Evolutionary conservation across 2,888 invertebrate species (phyloP).

Genomic region (Odontothrips loti): DNA sequence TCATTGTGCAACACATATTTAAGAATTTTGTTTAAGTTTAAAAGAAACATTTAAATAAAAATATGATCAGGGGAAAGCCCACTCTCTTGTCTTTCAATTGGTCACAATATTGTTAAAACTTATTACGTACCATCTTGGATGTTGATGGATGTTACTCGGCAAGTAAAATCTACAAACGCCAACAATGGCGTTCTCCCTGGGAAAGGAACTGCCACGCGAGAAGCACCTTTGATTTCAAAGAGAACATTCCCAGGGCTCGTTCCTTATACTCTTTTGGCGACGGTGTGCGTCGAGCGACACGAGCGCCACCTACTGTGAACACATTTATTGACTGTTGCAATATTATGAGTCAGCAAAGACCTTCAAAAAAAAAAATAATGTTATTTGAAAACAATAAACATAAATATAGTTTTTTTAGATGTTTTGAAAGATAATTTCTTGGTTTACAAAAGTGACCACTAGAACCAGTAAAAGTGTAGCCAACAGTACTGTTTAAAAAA

Average conservation of each 20-base stretch:
- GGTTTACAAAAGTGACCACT: background rate
- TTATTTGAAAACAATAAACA: background rate
- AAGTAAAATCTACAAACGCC: constrained; percentile 74
- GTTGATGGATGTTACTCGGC: constrained; percentile 71
- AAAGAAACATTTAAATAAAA: background rate
- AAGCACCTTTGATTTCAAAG: background rate
- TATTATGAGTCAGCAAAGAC: background rate
- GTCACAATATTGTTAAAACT: constrained; percentile 43
- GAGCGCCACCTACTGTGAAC: background rate
- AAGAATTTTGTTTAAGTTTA: background rate
- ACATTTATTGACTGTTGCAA: background rate
- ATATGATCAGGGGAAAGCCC: background rate
- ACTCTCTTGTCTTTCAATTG: background rate
- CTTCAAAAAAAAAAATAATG: background rate
- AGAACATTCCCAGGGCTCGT: background rate
- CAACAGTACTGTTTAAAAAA: background rate
- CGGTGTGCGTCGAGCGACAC: background rate
- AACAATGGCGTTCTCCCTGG: constrained; percentile 81
- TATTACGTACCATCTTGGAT: constrained; percentile 74
- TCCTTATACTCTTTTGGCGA: background rate
- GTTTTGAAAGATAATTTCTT: background rate
- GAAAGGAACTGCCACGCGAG: constrained; percentile 53
- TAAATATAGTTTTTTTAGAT: background rate
- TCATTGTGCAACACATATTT: background rate
- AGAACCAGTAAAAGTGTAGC: background rate